phyloP scores from a whole-genome alignment of 2,888 invertebrate genomes.

The Cryptocheilus praepositus region DNA sequence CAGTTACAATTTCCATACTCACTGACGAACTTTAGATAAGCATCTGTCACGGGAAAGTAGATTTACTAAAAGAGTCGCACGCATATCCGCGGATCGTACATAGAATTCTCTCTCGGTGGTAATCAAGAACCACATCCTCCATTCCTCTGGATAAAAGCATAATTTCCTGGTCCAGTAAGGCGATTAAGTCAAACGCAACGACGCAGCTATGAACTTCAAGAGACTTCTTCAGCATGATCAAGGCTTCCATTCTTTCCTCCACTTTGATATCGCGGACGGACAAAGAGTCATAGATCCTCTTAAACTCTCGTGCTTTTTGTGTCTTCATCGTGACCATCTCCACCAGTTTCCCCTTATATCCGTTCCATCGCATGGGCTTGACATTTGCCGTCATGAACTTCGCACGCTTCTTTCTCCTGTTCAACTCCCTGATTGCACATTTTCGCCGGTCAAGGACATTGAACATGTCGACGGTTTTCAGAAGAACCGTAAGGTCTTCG shows the following conservation, averaged over 20 bases:
- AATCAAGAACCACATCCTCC: conserved; percentile 78
- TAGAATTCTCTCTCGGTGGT: conserved; percentile 80
- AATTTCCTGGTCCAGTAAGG: conserved; percentile 84
- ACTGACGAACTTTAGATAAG: conserved; percentile 60
- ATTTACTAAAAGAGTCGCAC: neutral
- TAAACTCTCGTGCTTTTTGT: conserved; percentile 85
- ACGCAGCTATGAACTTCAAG: conserved; percentile 79
- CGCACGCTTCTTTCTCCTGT: conserved; percentile 79
- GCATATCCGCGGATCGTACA: conserved; percentile 49
- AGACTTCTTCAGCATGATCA: conserved; percentile 83
- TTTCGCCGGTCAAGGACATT: conserved; percentile 83
- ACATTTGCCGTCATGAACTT: conserved; percentile 82
- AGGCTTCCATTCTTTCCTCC: conserved; percentile 82
- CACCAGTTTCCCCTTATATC: conserved; percentile 82
- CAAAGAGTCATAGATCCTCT: conserved; percentile 84
- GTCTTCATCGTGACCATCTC: conserved; percentile 89
- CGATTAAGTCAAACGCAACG: conserved; percentile 78
- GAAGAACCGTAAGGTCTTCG: conserved; percentile 82
- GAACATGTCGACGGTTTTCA: conserved; percentile 84
- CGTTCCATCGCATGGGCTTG: conserved; percentile 85
- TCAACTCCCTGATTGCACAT: conserved; percentile 79
- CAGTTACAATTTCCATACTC: conserved; percentile 62
- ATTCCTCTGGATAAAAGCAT: conserved; percentile 82
- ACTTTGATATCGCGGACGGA: conserved; percentile 78
- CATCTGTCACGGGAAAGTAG: conserved; percentile 41